phyloP scores from a whole-genome alignment of 2,113 vertebrate species.

The Eubucco bourcierii region DNA sequence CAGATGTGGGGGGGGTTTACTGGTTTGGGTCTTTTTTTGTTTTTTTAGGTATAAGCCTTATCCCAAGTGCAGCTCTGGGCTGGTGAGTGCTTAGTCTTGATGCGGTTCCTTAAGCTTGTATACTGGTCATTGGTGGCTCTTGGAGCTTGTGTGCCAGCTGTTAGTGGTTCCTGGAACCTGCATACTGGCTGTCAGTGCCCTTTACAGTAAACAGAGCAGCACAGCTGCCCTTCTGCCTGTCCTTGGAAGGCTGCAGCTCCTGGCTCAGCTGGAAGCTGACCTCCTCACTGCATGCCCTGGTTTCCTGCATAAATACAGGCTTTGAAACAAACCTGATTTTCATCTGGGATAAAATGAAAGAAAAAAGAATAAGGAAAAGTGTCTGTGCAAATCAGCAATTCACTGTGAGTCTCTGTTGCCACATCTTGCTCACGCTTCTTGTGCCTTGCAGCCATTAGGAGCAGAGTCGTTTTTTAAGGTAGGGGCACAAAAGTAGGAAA shows the following conservation, averaged over 20 bases:
- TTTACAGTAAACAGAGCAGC: background rate
- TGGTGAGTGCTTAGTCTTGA: fast-evolving
- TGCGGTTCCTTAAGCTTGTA: fast-evolving
- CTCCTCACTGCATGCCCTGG: background rate
- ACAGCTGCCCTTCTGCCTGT: background rate
- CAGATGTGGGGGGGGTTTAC: background rate
- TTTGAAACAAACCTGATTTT: background rate
- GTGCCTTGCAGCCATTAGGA: background rate
- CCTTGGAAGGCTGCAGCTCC: background rate
- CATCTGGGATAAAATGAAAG: fast-evolving
- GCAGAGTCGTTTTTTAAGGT: background rate
- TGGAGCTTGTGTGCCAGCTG: background rate
- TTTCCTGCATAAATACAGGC: background rate
- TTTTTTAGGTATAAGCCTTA: background rate
- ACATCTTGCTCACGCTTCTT: background rate
- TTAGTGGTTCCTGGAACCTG: background rate
- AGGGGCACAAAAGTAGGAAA: background rate
- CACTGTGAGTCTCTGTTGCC: background rate
- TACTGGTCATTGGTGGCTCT: fast-evolving
- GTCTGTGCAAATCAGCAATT: background rate
- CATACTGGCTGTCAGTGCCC: fast-evolving
- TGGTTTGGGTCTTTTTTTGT: background rate
- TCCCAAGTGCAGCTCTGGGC: background rate
- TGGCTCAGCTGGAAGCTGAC: background rate
- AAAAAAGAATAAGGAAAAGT: background rate